Evolutionary conservation across 1,140 invertebrate genomes (phyloP).

Genomic region (Neodiprion fabricii): DNA sequence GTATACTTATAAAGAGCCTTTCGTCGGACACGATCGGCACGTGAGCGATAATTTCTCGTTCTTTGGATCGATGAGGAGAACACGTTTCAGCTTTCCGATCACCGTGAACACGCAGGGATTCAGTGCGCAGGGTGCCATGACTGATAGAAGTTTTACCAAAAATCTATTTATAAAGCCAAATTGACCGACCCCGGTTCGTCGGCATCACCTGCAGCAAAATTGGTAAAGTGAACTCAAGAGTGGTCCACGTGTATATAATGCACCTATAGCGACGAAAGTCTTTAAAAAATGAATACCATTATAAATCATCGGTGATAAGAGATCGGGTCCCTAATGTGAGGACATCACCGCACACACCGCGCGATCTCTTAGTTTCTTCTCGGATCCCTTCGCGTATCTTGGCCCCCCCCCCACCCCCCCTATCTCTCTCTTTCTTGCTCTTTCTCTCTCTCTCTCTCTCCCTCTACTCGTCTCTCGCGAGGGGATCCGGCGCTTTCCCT

Average conservation of each 20-base stretch:
- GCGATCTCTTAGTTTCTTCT: slow-evolving; percentile 6
- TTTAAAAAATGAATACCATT: slow-evolving; percentile 3
- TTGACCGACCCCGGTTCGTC: background rate
- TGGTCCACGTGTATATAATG: background rate
- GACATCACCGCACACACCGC: slow-evolving; percentile 5
- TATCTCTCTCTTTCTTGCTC: background rate
- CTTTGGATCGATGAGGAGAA: background rate
- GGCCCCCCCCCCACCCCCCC: background rate
- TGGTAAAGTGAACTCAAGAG: background rate
- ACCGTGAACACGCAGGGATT: background rate
- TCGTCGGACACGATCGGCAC: background rate
- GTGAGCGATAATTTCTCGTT: background rate
- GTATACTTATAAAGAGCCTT: background rate
- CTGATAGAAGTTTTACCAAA: background rate
- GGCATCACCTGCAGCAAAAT: background rate
- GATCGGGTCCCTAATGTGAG: slow-evolving; percentile 6
- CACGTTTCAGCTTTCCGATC: background rate
- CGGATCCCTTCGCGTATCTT: background rate
- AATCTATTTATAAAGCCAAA: slow-evolving; percentile 1
- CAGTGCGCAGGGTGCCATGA: background rate
- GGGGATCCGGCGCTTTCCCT: too few relatives aligned
- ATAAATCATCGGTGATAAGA: slow-evolving; percentile 5
- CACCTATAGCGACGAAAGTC: background rate
- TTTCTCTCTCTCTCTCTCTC: too few relatives aligned
- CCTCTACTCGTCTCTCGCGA: too few relatives aligned